Evolutionary conservation across 1,140 invertebrate species (phyloP).

Genomic region (Cydia amplana): DNA sequence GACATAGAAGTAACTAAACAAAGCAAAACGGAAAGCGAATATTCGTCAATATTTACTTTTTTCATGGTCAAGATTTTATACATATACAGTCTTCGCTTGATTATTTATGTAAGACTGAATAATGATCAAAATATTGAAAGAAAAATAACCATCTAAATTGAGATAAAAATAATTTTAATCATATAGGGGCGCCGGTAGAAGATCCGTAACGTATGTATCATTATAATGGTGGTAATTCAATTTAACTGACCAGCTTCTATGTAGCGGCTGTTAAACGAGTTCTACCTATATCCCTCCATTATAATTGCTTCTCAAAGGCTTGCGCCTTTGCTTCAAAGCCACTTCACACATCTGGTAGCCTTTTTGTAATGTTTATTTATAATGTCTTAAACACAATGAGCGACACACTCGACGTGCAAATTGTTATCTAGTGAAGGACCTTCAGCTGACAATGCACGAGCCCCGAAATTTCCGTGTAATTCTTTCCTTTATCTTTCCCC

Average conservation of each 20-base stretch:
- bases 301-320: constrained; percentile 48
- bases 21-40: too few species aligned
- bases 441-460: constrained; percentile 62
- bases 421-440: constrained; percentile 69
- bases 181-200: constrained; percentile 8
- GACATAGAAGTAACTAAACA: too few species aligned
- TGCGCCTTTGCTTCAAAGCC: constrained; percentile 45
- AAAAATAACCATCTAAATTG: constrained; percentile 12
- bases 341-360: constrained; percentile 62
- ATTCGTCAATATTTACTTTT: too few species aligned
- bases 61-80: too few species aligned
- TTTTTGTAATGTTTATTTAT: constrained; percentile 74
- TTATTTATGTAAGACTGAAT: constrained; percentile 25
- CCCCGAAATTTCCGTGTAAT: constrained; percentile 75
- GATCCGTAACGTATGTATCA: constrained; percentile 27
- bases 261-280: constrained; percentile 21
- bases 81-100: neutral
- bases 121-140: constrained; percentile 29
- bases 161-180: constrained; percentile 18
- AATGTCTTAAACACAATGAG: constrained; percentile 64
- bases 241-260: constrained; percentile 32
- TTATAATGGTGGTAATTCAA: constrained; percentile 32
- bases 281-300: constrained; percentile 29
- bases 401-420: constrained; percentile 67
- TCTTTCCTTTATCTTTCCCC: constrained; percentile 70